These are phyloP conservation scores for Genyomyrus donnyi DNA, from an alignment of 2,113 vertebrate species.

Conservation along the genomic window DNA sequence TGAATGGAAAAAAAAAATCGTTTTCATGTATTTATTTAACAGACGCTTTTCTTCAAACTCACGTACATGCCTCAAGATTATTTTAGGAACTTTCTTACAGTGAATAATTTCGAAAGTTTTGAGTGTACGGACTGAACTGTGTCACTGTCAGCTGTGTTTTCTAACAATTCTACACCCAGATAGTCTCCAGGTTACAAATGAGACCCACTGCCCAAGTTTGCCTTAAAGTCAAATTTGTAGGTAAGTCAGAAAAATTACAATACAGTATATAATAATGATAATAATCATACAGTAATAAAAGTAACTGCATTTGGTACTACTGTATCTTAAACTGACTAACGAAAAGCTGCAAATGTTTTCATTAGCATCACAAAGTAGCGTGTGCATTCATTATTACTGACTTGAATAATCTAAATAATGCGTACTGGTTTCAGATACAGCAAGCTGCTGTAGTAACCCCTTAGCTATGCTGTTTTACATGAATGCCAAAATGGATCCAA, in stretches of 20 bases:
- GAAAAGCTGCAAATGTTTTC: not conserved
- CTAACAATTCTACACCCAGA: not conserved
- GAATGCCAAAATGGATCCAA: not conserved
- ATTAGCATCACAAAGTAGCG: not conserved
- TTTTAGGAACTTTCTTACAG: not conserved
- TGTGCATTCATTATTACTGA: not conserved
- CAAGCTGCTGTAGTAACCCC: not conserved
- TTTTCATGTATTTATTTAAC: not conserved
- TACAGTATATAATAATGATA: not conserved
- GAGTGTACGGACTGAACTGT: not conserved
- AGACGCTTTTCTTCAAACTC: not conserved
- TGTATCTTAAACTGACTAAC: not conserved
- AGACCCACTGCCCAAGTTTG: not conserved
- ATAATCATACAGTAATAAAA: not conserved
- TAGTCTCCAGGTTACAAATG: not conserved
- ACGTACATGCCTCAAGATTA: not conserved
- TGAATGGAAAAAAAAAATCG: not conserved
- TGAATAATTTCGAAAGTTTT: not conserved
- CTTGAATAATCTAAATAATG: not conserved
- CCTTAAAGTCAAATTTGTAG: not conserved
- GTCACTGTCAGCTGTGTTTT: not conserved
- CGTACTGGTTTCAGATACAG: not conserved
- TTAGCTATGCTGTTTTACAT: not conserved
- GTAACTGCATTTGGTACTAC: not conserved
- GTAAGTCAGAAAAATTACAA: not conserved